Evolutionary conservation across 2,888 invertebrate species (phyloP), one percentile per base, ranked within the genome.

Genomic region (Lycaena phlaeas): DNA sequence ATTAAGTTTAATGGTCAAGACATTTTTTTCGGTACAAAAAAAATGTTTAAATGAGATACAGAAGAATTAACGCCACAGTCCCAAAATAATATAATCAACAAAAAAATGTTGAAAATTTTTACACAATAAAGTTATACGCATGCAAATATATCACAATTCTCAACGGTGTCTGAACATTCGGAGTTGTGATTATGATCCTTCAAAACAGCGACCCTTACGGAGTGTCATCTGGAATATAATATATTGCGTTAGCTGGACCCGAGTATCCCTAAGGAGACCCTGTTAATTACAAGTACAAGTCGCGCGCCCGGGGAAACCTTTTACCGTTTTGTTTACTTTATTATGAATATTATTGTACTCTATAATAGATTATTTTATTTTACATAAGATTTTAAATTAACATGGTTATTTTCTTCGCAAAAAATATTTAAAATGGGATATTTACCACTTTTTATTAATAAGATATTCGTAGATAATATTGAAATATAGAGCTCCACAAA

Each of bases 261-360:
- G 54, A 57, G 45, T 56, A 58, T 79, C 81, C 81, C 76, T 59
- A 58, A 81, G 86, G 87, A 87, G 71, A 52, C 62, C 57, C 75
- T 73, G 86, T 88, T 88, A 88, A 88, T 88, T 88, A 88, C 69
- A 86, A 87, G 81, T 85, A 87, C 87, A 87, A 87, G 87, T 85
- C 84, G 57, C 64, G 58, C 55, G 54, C 53, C 53, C 53, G 55
- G 61, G 64, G 61, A 63, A 59, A 66, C 73, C 75, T 75, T 74
- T 66, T 66, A 69, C 65, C 71, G 60, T 69, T 69, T 57, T 73
- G 65, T 66, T 65, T 65, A 63, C 63, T 60, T 60, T 59, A 56
- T 54, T 54, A 49, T 43, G 12, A 44, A 52, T 49, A 48, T 50
- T 51, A 48, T 50, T 25, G 40, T 40, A 45, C 44, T 34, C 5